Evolutionary conservation across 2,797 vertebrate genomes (phyloP), one percentile per base, ranked within the genome.

Genomic region (Parambassis ranga): DNA sequence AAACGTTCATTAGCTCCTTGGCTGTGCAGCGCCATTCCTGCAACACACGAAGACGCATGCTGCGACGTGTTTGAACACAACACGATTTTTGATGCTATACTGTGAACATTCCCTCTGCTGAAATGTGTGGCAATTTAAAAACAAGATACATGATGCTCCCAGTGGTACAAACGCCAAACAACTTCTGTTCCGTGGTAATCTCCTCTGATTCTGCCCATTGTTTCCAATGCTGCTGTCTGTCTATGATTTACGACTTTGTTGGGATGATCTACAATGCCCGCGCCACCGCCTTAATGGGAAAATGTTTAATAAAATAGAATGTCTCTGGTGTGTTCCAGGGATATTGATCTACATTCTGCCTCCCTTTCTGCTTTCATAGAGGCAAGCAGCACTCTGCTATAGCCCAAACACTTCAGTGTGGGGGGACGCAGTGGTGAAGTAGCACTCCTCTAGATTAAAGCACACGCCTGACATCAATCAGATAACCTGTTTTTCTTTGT

Each of bases 301-400:
- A 90, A 87, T 83, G 76, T 90, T 91, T 90, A 91, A 91, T 92
- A 90, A 91, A 92, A 89, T 82, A 82, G 86, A 90, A 82, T 65
- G 87, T 90, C 90, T 89, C 83, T 83, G 83, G 85, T 87, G 86
- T 79, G 75, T 81, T 84, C 63, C 72, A 47, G 39, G 76, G 75
- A 79, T 90, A 91, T 89, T 90, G 87, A 91, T 91, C 85, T 87
- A 75, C 73, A 80, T 77, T 55, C 75, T 73, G 63, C 73, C 77
- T 84, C 77, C 70, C 74, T 78, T 76, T 77, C 72, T 67, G 77
- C 86, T 86, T 83, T 79, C 65, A 65, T 53, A 64, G 79, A 79
- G 55, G 59, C 81, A 71, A 71, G 70, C 64, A 47, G 63, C 68
- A 48, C 61, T 78, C 64, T n/a, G 47, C 59, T 48, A n/a, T 24